phyloP scores from a whole-genome alignment of 2,797 vertebrate genomes.

The Chaetodon trifasciatus region DNA sequence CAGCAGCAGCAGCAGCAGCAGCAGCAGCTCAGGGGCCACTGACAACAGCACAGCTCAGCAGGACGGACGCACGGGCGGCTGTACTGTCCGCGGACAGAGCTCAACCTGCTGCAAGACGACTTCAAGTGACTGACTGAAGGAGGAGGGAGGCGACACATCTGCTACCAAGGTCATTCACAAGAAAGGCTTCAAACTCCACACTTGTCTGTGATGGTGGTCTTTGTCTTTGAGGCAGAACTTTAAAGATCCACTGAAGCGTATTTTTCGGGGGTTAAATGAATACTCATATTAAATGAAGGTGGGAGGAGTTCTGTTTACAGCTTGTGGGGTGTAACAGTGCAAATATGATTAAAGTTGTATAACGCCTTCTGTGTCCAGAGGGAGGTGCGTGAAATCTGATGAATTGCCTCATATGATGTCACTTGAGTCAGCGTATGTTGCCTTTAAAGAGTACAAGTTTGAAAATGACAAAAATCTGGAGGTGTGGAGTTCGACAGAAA shows the following conservation, averaged over 20 bases:
- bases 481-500: neutral
- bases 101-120: constrained; percentile 25
- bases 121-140: constrained; percentile 20
- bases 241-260: neutral
- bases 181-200: neutral
- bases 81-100: constrained; percentile 8
- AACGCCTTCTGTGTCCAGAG: neutral
- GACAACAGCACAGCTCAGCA: constrained; percentile 25
- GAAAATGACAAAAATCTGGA: neutral
- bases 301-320: neutral
- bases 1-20: constrained; percentile 25
- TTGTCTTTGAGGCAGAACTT: constrained; percentile 11
- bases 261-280: neutral
- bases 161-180: constrained; percentile 18
- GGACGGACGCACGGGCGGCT: constrained; percentile 29
- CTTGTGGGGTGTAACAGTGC: no score
- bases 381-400: neutral
- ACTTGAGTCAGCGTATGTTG: neutral
- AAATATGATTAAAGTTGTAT: neutral
- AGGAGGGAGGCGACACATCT: constrained; percentile 8
- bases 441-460: neutral
- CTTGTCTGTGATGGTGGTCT: neutral
- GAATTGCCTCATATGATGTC: neutral
- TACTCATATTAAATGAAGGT: neutral
- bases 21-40: constrained; percentile 30